Conservation (phyloP, 1,140 invertebrate genomes). For the Drosophila pruinosa region DNA sequence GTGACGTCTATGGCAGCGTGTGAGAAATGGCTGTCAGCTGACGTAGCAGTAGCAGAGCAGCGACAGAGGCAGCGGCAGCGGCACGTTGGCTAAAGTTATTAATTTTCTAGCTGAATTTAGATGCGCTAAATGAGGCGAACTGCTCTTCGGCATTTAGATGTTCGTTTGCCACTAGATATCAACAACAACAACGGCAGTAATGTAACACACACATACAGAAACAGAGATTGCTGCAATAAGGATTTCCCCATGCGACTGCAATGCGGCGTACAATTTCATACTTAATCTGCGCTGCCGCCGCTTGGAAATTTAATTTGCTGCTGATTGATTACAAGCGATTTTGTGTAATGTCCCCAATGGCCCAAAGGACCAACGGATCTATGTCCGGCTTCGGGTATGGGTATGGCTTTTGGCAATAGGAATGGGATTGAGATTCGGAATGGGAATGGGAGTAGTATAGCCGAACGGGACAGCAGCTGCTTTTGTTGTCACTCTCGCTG, state of each 20-base stretch:
- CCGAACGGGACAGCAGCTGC: neutral
- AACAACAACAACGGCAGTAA: constrained; percentile 3
- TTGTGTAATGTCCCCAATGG: constrained; percentile 64
- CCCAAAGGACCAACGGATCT: constrained; percentile 2
- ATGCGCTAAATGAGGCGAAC: constrained; percentile 46
- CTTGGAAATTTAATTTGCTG: constrained; percentile 77
- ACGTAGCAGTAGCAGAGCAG: neutral
- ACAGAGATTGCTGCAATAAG: constrained; percentile 1
- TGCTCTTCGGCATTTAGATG: constrained; percentile 38
- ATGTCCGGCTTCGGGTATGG: neutral
- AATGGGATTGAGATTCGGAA: too few species aligned
- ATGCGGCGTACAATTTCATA: constrained; percentile 52
- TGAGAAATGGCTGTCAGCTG: constrained; percentile 11
- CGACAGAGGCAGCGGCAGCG: neutral
- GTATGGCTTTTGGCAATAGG: neutral
- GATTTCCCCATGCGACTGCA: constrained; percentile 10
- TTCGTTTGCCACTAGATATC: constrained; percentile 25
- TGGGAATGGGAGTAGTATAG: constrained; percentile 1
- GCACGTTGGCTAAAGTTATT: constrained; percentile 50
- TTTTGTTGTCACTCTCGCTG: neutral
- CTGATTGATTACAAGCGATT: constrained; percentile 79
- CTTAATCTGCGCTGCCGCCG: constrained; percentile 64
- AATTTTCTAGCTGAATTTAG: constrained; percentile 61
- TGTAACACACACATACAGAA: neutral
- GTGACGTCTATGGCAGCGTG: constrained; percentile 50